Evolutionary conservation across 1,140 invertebrate species (phyloP).

Genomic region (Nephila pilipes): DNA sequence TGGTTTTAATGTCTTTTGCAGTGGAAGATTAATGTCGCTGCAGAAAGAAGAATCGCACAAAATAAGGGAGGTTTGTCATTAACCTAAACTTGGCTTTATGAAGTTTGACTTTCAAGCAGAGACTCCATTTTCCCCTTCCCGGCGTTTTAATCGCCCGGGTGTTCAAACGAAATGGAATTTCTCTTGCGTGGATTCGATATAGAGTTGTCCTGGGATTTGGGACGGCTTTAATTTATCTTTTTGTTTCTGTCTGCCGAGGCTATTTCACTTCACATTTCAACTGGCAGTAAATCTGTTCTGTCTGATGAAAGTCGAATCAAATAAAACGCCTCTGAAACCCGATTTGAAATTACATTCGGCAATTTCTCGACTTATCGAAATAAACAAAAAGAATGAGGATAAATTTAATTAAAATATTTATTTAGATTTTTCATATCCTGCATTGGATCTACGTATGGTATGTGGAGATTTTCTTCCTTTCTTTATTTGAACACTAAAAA

Average conservation of each 20-base stretch:
- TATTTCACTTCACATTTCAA: no score
- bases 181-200: background rate
- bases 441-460: no score
- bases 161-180: background rate
- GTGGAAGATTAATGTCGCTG: slow-evolving; percentile 14
- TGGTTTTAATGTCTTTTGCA: slow-evolving; percentile 29
- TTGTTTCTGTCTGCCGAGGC: background rate
- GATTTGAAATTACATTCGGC: no score
- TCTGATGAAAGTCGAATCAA: no score
- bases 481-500: no score
- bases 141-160: background rate
- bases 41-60: slow-evolving; percentile 5
- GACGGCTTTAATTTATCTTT: background rate
- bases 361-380: no score
- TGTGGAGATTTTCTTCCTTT: no score
- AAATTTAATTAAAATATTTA: no score
- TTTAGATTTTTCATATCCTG: no score
- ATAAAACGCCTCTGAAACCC: no score
- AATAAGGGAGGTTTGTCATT: slow-evolving; percentile 13
- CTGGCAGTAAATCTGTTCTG: no score
- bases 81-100: slow-evolving; percentile 8
- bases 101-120: background rate
- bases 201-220: background rate
- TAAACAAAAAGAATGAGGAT: no score
- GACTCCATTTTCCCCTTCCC: background rate